A percentile compares a stretch with the other conserved stretches of the same genome.
These are phyloP conservation scores for Dryocosmus kuriphilus DNA, from an alignment of 2,888 invertebrate species.

Conservation along the genomic window DNA sequence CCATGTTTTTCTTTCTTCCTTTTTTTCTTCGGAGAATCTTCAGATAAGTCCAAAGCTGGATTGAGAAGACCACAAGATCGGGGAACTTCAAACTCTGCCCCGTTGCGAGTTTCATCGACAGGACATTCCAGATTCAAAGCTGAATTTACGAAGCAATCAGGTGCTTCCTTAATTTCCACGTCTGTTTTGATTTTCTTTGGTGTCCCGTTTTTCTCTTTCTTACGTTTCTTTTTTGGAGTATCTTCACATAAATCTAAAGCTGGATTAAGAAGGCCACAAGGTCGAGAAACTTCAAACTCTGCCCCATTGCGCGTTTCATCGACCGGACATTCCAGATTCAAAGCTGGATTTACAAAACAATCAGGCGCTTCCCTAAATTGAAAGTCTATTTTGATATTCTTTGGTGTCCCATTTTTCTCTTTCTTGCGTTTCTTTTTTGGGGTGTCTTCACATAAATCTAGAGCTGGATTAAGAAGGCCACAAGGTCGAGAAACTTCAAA, in stretches of 20 bases:
- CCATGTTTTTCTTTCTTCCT: conserved; percentile 12
- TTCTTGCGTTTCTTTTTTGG: conserved; percentile 42
- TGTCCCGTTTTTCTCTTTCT: neutral
- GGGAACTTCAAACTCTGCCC: conserved; percentile 17
- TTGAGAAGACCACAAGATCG: conserved; percentile 66
- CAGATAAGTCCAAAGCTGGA: conserved; percentile 69
- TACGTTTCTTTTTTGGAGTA: conserved; percentile 43
- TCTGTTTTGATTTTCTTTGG: neutral
- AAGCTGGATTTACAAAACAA: conserved; percentile 42
- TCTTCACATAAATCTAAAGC: conserved; percentile 72
- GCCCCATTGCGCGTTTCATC: conserved; percentile 22
- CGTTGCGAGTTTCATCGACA: conserved; percentile 31
- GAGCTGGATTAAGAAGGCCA: conserved; percentile 69
- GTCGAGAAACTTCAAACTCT: conserved; percentile 28
- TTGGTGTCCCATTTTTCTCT: neutral
- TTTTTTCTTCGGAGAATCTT: conserved; percentile 60
- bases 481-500: conserved; percentile 12
- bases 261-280: conserved; percentile 66
- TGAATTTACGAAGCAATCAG: conserved; percentile 40
- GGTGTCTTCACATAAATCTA: conserved; percentile 71
- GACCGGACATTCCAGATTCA: conserved; percentile 51
- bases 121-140: conserved; percentile 50
- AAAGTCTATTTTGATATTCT: neutral
- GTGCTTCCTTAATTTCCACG: neutral
- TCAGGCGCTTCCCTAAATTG: neutral